Evolutionary conservation across 2,113 vertebrate genomes (phyloP).

Genomic region (Halcyon malimbica): DNA sequence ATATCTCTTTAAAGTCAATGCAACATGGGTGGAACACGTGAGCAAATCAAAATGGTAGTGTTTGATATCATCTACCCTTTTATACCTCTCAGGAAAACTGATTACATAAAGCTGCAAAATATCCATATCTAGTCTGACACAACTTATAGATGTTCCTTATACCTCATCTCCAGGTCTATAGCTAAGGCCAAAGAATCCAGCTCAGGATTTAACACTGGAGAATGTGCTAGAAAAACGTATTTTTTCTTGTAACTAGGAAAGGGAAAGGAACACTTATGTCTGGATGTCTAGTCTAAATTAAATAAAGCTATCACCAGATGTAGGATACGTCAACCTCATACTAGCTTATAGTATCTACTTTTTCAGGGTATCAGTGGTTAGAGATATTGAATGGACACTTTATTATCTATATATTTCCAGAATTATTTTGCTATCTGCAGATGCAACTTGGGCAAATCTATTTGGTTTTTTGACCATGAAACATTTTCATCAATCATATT

Average conservation of each 20-base stretch:
- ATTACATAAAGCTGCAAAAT: neutral
- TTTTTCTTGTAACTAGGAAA: neutral
- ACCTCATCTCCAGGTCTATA: neutral
- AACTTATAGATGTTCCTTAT: neutral
- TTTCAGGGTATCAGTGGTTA: neutral
- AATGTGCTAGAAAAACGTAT: neutral
- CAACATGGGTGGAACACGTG: neutral
- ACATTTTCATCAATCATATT: conserved; percentile 38
- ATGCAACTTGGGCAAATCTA: neutral
- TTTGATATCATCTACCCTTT: neutral
- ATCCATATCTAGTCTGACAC: fast-evolving
- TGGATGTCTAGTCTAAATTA: neutral
- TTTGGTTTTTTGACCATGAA: conserved; percentile 19
- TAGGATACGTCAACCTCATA: neutral
- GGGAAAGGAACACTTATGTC: neutral
- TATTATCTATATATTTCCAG: neutral
- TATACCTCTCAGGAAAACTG: neutral
- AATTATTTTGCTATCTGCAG: neutral
- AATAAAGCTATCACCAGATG: neutral
- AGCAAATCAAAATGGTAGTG: neutral
- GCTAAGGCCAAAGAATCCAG: neutral
- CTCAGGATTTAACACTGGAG: neutral
- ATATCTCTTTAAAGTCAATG: neutral
- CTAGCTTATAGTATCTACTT: neutral
- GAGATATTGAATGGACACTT: neutral